These are phyloP conservation scores for Pipistrellus pygmaeus DNA, from an alignment of 2,797 vertebrate species.

Conservation along the genomic window DNA sequence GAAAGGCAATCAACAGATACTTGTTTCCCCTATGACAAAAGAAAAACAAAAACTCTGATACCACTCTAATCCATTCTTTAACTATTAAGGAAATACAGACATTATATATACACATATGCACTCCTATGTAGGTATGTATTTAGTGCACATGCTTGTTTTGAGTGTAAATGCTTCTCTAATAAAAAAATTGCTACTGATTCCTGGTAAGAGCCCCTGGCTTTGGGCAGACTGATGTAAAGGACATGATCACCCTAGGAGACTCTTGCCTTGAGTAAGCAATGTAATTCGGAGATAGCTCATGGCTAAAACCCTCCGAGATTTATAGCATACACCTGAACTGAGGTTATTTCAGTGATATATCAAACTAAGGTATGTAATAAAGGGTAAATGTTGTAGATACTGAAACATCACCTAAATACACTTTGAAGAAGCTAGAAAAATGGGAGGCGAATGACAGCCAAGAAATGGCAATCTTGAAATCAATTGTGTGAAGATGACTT, in stretches of 20 bases:
- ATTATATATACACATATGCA: not conserved
- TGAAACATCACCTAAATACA: not conserved
- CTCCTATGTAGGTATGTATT: not conserved
- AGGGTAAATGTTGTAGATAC: not conserved
- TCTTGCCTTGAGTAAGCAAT: rapidly evolving
- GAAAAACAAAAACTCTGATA: not conserved
- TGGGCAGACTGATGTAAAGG: not conserved
- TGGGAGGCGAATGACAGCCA: not conserved
- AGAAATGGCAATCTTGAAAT: not conserved
- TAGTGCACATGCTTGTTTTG: not conserved
- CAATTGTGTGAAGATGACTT: not conserved
- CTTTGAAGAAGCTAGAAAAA: not conserved
- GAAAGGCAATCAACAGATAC: not conserved
- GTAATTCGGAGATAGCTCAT: not conserved
- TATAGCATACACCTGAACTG: not conserved
- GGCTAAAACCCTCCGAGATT: not conserved
- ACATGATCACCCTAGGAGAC: not conserved
- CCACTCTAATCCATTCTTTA: not conserved
- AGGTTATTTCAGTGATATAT: not conserved
- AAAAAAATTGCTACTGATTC: not conserved
- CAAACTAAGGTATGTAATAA: not conserved
- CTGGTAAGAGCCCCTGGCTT: not conserved
- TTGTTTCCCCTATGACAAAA: not conserved
- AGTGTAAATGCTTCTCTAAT: not conserved
- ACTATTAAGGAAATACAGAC: not conserved